A percentile compares a stretch with the other conserved stretches of the same genome.
Evolutionary conservation across 2,888 invertebrate genomes (phyloP).

Genomic region (Protonemura montana): DNA sequence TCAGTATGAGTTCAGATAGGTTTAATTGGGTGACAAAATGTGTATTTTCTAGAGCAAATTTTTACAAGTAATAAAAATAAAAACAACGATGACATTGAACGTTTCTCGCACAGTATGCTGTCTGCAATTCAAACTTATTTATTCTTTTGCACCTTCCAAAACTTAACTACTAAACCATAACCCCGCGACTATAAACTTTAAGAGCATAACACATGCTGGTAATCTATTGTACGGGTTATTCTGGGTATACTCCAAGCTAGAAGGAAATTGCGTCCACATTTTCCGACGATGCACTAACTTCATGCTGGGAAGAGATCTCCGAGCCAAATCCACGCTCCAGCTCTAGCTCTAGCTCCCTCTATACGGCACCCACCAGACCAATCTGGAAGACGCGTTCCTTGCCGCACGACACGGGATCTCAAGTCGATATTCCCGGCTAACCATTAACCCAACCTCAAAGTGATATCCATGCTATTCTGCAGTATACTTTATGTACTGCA

Average conservation of each 20-base stretch:
- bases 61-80: not conserved
- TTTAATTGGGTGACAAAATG: not conserved
- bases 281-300: not conserved
- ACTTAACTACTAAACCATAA: not conserved
- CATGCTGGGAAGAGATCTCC: not conserved
- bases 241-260: not conserved
- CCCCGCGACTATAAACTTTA: not conserved
- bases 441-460: not conserved
- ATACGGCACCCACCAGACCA: not conserved
- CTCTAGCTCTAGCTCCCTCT: not conserved
- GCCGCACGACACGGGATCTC: not conserved
- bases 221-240: constrained; percentile 21
- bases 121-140: not conserved
- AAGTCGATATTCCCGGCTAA: not conserved
- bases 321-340: not conserved
- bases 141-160: not conserved
- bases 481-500: not conserved
- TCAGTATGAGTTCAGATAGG: too few species aligned
- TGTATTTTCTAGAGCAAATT: not conserved
- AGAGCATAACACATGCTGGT: constrained; percentile 30
- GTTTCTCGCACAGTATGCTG: not conserved
- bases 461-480: not conserved
- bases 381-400: not conserved
- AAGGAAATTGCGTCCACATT: constrained; percentile 20
- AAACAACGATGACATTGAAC: not conserved